These are phyloP conservation scores for Mormyrus iriodes DNA, from an alignment of 2,113 vertebrate species.

Conservation along the genomic window DNA sequence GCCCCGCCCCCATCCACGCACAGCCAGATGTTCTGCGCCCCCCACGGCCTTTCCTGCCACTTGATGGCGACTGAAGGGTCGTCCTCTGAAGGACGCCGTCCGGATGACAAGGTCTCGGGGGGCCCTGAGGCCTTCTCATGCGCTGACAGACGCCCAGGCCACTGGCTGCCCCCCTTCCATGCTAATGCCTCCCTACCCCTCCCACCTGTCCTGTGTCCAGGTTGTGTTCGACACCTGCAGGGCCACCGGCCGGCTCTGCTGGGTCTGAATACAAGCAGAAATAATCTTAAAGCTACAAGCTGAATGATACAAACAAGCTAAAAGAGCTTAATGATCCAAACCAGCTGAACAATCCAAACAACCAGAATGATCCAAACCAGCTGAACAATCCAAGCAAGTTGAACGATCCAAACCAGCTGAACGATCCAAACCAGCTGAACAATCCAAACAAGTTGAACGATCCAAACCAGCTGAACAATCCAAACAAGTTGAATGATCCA, in stretches of 20 bases:
- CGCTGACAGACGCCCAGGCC: background rate
- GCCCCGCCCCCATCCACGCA: slow-evolving; percentile 76
- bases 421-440: no score
- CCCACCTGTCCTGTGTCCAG: background rate
- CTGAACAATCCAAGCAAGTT: no score
- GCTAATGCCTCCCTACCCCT: background rate
- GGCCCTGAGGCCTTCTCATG: slow-evolving; percentile 39
- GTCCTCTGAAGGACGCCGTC: slow-evolving; percentile 88
- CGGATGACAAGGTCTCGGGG: slow-evolving; percentile 20
- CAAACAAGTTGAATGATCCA: no score
- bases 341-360: no score
- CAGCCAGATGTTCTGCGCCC: slow-evolving; percentile 84
- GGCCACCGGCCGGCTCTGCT: background rate
- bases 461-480: no score
- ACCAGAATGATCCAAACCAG: no score
- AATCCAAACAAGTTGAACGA: no score
- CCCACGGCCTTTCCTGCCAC: slow-evolving; percentile 55
- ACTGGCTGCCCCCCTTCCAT: background rate
- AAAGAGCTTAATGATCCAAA: no score
- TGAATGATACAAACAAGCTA: background rate
- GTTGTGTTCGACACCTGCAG: background rate
- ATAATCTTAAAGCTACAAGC: background rate
- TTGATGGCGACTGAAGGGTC: slow-evolving; percentile 79
- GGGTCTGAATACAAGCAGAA: background rate
- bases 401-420: no score